Evolutionary conservation across 2,113 vertebrate species (phyloP), one percentile per base, ranked within the genome.

Genomic region (Phyllostomus hastatus): DNA sequence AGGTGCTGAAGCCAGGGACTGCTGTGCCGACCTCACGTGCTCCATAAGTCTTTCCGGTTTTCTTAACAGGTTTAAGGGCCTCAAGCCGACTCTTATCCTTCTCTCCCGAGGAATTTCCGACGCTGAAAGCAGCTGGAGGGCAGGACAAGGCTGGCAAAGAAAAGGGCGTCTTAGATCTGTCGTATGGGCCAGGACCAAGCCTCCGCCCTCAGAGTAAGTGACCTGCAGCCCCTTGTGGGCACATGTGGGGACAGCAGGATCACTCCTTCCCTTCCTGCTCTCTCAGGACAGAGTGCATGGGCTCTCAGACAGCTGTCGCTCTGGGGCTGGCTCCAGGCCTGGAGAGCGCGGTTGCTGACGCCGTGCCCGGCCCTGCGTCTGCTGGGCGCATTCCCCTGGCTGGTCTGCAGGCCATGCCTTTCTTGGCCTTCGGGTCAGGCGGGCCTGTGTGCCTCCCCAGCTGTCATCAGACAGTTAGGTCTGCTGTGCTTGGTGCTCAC

Each of bases 51-150:
- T 79, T 46, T 16, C 81, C 81, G 95, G 24, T 97, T 94, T 95
- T 86, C 94, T 95, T 26, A 67, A 46, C 98, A 99, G 99, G 99
- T 99, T 99, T 98, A 99, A 99, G 99, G 99, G 99, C 97, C 99
- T 99, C 99, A 99, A 99, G 98, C 99, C 99, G 99, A 99, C 99
- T 99, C 97, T 99, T 99, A 99, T 99, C 99, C 99, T 99, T 99
- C 99, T 99, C 99, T 99, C 99, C 99, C 99, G 99, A 99, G 99
- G 99, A 99, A 99, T 99, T 99, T 99, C 99, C 99, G 98, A 99
- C 99, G 98, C 99, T 99, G 99, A 99, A 99, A 99, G 99, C 99
- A 99, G 99, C 99, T 98, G 99, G 99, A 97, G 99, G 99, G 99
- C 99, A 99, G 99, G 99, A 99, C 99, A 99, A 98, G 99, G 99